These are phyloP conservation scores for Venusia cambrica DNA, from an alignment of 2,888 invertebrate species.

Conservation along the genomic window DNA sequence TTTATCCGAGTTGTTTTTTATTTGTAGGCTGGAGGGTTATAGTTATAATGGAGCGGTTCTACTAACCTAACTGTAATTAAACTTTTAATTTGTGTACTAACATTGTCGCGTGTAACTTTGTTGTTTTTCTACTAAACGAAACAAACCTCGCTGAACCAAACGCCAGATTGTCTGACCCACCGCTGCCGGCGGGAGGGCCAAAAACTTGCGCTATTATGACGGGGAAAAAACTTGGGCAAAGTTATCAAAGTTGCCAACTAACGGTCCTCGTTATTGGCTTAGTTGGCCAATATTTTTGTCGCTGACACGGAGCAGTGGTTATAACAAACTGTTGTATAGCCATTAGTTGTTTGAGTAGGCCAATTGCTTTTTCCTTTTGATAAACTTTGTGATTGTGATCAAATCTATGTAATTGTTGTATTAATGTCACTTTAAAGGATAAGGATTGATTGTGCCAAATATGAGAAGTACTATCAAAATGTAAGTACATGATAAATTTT, in stretches of 20 bases:
- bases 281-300: conserved; percentile 75
- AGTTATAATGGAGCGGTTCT: too few relatives aligned
- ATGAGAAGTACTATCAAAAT: too few relatives aligned
- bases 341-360: conserved; percentile 39
- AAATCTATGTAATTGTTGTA: too few relatives aligned
- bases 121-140: conserved; percentile 36
- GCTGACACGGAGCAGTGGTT: conserved; percentile 56
- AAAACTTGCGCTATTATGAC: conserved; percentile 75
- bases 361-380: conserved; percentile 11
- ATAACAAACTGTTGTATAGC: conserved; percentile 58
- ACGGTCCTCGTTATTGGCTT: conserved; percentile 72
- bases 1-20: too few relatives aligned
- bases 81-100: conserved; percentile 4
- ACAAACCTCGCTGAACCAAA: conserved; percentile 47
- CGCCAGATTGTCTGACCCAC: conserved; percentile 48
- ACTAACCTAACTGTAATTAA: too few relatives aligned
- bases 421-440: too few relatives aligned
- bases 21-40: too few relatives aligned
- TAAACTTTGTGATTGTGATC: conserved; percentile 5
- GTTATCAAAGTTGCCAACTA: conserved; percentile 61
- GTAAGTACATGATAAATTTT: too few relatives aligned
- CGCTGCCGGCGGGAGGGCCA: too few relatives aligned
- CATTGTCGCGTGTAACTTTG: conserved; percentile 29
- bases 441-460: too few relatives aligned
- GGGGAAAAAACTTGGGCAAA: conserved; percentile 71